Conservation (phyloP, 2,113 vertebrate genomes). For the Ophiodon elongatus region DNA sequence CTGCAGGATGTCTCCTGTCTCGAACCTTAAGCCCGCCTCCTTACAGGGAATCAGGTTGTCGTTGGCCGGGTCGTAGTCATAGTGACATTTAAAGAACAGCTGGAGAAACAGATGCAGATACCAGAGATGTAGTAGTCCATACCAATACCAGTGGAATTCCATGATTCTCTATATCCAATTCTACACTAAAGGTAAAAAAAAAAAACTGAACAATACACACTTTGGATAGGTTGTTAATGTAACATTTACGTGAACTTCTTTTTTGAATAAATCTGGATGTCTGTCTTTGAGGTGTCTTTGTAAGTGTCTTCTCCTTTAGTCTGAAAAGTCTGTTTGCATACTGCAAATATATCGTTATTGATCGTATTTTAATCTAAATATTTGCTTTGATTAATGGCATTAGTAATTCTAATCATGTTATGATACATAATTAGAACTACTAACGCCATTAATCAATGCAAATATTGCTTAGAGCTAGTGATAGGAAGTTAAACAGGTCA, state of each 20-base stretch:
- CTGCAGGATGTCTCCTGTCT: constrained; percentile 91
- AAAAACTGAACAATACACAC: too few relatives aligned
- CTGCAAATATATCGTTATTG: neutral
- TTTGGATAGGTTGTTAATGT: too few relatives aligned
- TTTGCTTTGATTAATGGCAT: neutral
- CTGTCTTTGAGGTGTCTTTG: too few relatives aligned
- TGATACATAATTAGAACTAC: neutral
- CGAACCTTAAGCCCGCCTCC: constrained; percentile 91
- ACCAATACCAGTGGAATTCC: too few relatives aligned
- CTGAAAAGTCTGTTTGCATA: neutral
- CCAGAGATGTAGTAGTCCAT: neutral
- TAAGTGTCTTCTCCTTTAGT: neutral
- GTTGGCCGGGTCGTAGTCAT: constrained; percentile 90
- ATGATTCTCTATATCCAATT: too few relatives aligned
- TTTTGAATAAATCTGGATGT: too few relatives aligned
- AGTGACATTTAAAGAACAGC: constrained; percentile 96
- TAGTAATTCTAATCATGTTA: neutral
- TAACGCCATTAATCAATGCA: neutral
- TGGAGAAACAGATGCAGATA: constrained; percentile 53
- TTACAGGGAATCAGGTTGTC: constrained; percentile 96
- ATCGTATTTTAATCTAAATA: neutral
- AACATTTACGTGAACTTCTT: too few relatives aligned
- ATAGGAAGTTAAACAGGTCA: neutral
- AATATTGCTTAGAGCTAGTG: neutral
- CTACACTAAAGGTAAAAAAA: too few relatives aligned